Conservation (phyloP, 2,113 vertebrate species). For the Burhinus bistriatus region DNA sequence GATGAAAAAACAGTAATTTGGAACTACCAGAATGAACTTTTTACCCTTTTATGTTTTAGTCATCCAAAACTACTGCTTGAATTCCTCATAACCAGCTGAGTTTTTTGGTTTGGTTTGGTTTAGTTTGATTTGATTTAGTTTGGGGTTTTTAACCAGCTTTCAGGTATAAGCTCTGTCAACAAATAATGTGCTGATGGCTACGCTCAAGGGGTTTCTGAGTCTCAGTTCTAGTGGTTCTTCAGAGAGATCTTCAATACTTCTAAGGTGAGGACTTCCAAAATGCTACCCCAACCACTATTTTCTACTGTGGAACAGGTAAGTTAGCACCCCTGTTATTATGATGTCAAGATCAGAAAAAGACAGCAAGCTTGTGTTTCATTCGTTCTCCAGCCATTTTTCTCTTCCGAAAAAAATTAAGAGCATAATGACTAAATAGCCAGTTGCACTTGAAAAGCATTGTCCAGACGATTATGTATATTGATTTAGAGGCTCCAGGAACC, state of each 20-base stretch:
- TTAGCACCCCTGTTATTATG: neutral
- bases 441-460: neutral
- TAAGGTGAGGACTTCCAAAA: neutral
- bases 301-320: neutral
- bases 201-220: neutral
- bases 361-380: neutral
- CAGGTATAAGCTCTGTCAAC: neutral
- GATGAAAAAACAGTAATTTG: neutral
- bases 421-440: neutral
- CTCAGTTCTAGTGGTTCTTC: neutral
- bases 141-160: neutral
- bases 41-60: neutral
- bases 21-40: neutral
- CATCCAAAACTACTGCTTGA: neutral
- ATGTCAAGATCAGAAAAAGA: neutral
- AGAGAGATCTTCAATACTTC: neutral
- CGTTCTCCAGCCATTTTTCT: neutral
- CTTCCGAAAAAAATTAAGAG: neutral
- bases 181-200: neutral
- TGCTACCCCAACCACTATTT: neutral
- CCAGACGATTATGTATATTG: neutral
- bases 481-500: neutral
- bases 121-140: neutral
- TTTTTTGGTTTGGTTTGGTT: neutral
- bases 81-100: neutral